Evolutionary conservation across 2,888 invertebrate genomes (phyloP).

Genomic region (Cepaea hortensis): DNA sequence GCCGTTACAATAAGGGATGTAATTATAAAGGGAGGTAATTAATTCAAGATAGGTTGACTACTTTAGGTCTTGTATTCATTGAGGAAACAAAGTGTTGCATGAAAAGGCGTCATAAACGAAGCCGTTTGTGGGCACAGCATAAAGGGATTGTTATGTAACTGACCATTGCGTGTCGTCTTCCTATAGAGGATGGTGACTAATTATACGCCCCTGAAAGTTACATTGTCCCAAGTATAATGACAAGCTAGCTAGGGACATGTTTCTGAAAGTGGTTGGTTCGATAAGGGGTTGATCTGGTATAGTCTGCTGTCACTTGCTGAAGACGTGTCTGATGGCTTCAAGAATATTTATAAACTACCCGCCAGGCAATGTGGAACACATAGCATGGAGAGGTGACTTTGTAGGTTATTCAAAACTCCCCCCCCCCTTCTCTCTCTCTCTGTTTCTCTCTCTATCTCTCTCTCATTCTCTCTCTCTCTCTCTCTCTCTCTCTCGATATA

Average conservation of each 20-base stretch:
- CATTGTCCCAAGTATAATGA: not conserved
- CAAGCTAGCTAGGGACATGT: not conserved
- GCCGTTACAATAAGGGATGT: not conserved
- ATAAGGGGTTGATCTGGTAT: not conserved
- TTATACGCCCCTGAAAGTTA: not conserved
- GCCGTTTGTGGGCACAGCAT: not conserved
- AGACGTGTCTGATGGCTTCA: not conserved
- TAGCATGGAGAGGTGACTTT: no score
- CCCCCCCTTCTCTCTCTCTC: not conserved
- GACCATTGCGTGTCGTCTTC: not conserved
- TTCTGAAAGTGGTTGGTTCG: not conserved
- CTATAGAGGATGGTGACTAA: not conserved
- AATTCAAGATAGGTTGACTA: not conserved
- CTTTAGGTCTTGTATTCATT: not conserved
- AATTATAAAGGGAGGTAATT: conserved; percentile 16
- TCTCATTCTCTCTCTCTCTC: not conserved
- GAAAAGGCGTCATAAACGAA: conserved; percentile 14
- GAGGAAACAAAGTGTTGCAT: conserved; percentile 24
- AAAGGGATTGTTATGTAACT: not conserved
- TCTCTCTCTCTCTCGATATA: not conserved
- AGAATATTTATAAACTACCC: not conserved
- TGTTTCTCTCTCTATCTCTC: no score
- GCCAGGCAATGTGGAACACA: no score
- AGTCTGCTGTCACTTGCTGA: not conserved
- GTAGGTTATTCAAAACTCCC: not conserved